A percentile compares a stretch with the other conserved stretches of the same genome.
phyloP scores from a whole-genome alignment of 92 coral and sea anemone species.

The Phenganax marumi region DNA sequence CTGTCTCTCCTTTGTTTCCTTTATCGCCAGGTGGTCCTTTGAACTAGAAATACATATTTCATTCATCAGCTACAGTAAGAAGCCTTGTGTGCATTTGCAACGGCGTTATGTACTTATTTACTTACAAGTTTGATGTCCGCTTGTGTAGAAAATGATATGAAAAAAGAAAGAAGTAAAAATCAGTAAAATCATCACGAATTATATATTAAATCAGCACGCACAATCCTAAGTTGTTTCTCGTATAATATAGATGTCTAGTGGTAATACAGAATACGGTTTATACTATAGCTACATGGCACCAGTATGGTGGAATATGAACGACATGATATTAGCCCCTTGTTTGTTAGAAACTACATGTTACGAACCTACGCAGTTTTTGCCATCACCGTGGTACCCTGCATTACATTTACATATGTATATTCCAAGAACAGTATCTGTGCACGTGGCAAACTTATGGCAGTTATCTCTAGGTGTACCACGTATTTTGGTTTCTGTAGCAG shows the following conservation, averaged over 20 bases:
- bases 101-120: not conserved
- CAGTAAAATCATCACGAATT: not conserved
- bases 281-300: too few relatives aligned
- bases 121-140: not conserved
- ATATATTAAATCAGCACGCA: not conserved
- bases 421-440: conserved; percentile 25
- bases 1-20: conserved; percentile 1
- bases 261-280: too few relatives aligned
- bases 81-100: too few relatives aligned
- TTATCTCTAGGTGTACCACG: conserved; percentile 12
- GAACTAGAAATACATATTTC: not conserved
- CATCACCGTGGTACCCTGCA: conserved; percentile 16
- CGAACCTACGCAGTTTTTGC: conserved; percentile 12
- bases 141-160: not conserved
- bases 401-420: not conserved
- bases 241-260: too few relatives aligned
- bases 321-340: too few relatives aligned
- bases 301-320: too few relatives aligned
- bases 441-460: conserved; percentile 29
- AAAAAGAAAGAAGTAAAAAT: not conserved
- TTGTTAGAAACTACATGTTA: too few relatives aligned
- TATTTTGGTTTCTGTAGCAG: not conserved
- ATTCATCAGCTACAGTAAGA: too few relatives aligned
- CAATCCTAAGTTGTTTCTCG: too few relatives aligned
- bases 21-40: conserved; percentile 1